Percentiles rank a stretch among this genome's conserved stretches.
phyloP scores from a whole-genome alignment of 2,797 vertebrate species.

The Carduelis carduelis region DNA sequence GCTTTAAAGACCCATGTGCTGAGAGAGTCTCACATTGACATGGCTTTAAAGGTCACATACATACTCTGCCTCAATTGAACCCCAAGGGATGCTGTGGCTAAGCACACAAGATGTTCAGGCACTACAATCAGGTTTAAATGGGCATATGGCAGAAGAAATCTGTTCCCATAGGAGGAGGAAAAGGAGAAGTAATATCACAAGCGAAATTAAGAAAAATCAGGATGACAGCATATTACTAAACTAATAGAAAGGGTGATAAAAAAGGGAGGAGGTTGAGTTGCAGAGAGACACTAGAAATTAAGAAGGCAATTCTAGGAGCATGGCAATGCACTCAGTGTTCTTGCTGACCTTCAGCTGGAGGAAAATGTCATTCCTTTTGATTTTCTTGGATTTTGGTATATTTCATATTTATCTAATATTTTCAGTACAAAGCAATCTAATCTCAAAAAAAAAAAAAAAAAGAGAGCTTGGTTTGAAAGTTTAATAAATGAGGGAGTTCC shows the following conservation, averaged over 20 bases:
- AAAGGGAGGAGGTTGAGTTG: background rate
- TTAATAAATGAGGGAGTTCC: background rate
- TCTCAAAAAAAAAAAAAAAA: background rate
- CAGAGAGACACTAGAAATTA: background rate
- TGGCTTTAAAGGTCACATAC: slow-evolving; percentile 47
- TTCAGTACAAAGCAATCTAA: background rate
- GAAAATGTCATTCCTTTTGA: background rate
- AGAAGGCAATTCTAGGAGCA: background rate
- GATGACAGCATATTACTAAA: slow-evolving; percentile 34
- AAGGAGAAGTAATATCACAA: slow-evolving; percentile 60
- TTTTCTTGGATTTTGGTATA: background rate
- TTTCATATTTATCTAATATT: background rate
- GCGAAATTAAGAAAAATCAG: slow-evolving; percentile 52
- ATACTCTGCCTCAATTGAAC: background rate
- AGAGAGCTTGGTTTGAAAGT: background rate
- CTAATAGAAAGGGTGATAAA: slow-evolving; percentile 17
- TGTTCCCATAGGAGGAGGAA: slow-evolving; percentile 40
- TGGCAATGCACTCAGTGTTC: background rate
- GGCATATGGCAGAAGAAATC: slow-evolving; percentile 65
- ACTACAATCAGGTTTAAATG: slow-evolving; percentile 66
- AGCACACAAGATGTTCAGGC: slow-evolving; percentile 53
- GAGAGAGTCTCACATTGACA: slow-evolving; percentile 49
- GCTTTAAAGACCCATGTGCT: slow-evolving; percentile 20
- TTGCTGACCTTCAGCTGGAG: background rate
- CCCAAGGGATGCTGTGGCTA: slow-evolving; percentile 54